Evolutionary conservation across 2,113 vertebrate genomes (phyloP).

Genomic region (Peromyscus maniculatus): DNA sequence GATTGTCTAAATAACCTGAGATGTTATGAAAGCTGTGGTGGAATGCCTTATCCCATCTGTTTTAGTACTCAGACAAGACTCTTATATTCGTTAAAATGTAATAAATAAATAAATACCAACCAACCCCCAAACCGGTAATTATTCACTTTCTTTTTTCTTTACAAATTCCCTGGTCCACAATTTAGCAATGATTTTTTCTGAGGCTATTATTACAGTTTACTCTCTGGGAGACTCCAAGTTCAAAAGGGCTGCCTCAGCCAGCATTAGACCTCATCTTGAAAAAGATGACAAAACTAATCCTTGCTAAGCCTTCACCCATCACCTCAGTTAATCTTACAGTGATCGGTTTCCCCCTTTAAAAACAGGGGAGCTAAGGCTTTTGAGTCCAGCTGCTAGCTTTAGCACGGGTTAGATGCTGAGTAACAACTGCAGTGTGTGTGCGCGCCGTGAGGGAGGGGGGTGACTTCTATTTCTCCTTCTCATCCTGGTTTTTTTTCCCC

Average conservation of each 20-base stretch:
- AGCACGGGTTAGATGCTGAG: background rate
- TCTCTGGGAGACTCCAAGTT: constrained; percentile 2
- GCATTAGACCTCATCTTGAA: background rate
- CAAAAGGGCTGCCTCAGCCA: constrained; percentile 1
- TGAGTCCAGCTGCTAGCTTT: background rate
- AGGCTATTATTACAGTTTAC: background rate
- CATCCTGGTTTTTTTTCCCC: background rate
- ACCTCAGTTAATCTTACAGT: background rate
- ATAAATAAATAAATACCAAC: background rate
- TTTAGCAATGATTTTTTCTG: background rate
- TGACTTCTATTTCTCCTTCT: background rate
- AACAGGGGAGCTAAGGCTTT: background rate
- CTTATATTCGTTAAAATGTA: background rate
- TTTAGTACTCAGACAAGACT: background rate
- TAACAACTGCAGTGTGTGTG: background rate
- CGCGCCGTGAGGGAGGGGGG: background rate
- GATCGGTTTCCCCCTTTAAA: background rate
- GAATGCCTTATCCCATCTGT: background rate
- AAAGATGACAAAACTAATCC: background rate
- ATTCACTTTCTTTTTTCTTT: background rate
- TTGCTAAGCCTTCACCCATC: background rate
- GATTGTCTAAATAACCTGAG: background rate
- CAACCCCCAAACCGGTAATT: background rate
- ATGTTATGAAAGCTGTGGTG: background rate
- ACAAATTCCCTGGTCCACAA: background rate